Evolutionary conservation across 2,888 invertebrate species (phyloP).

Genomic region (Ormyrus rosae): DNA sequence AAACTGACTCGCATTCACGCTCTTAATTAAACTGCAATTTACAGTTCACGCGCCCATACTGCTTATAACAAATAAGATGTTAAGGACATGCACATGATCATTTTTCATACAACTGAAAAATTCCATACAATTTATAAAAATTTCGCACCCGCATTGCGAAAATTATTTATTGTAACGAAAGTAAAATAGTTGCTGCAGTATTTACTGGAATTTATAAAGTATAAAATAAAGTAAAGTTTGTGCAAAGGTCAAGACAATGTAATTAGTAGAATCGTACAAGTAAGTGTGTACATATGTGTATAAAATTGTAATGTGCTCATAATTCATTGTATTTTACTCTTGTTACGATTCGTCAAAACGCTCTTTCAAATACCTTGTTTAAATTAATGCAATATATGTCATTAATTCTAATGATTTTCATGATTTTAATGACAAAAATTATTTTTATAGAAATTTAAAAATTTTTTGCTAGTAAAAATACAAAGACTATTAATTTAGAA

Average conservation of each 20-base stretch:
- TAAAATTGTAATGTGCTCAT: constrained; percentile 26
- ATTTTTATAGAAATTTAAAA: constrained; percentile 23
- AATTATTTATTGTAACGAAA: constrained; percentile 28
- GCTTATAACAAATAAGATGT: constrained; percentile 50
- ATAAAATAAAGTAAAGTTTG: constrained; percentile 35
- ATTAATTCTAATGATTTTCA: constrained; percentile 26
- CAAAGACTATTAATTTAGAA: constrained; percentile 23
- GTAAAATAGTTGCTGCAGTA: constrained; percentile 37
- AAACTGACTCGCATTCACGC: constrained; percentile 49
- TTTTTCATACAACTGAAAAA: constrained; percentile 45
- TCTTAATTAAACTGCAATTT: constrained; percentile 32
- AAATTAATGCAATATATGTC: constrained; percentile 23
- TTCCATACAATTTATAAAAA: constrained; percentile 41
- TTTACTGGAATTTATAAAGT: constrained; percentile 40
- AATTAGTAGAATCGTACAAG: constrained; percentile 35
- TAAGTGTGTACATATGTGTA: constrained; percentile 29
- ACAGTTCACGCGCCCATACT: constrained; percentile 44
- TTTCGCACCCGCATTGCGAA: constrained; percentile 21
- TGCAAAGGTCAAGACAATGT: constrained; percentile 39
- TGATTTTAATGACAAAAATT: constrained; percentile 11
- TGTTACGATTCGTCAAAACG: constrained; percentile 42
- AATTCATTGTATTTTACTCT: constrained; percentile 48
- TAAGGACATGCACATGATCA: constrained; percentile 55
- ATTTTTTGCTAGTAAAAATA: constrained; percentile 25
- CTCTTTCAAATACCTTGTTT: constrained; percentile 38